phyloP scores from a whole-genome alignment of 2,888 invertebrate species.

The Pyrocoelia pectoralis region DNA sequence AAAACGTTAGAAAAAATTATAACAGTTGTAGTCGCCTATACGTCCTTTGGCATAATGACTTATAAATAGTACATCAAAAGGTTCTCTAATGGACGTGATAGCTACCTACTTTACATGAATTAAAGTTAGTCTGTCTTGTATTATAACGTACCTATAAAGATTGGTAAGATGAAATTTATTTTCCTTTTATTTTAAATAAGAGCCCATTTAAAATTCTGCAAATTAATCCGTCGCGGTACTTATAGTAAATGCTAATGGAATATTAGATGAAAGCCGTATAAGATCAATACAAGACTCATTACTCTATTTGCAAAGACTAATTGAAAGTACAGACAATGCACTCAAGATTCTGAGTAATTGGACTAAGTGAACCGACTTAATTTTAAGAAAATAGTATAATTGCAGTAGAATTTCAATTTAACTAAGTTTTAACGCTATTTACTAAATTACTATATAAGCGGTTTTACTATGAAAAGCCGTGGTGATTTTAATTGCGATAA shows the following conservation, averaged over 20 bases:
- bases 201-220: background rate
- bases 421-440: conserved; percentile 17
- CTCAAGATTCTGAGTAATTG: conserved; percentile 33
- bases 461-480: conserved; percentile 16
- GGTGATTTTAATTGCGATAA: conserved; percentile 11
- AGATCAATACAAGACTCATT: conserved; percentile 35
- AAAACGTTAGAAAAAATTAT: too few species aligned
- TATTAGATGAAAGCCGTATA: conserved; percentile 28
- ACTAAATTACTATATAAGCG: conserved; percentile 18
- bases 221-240: conserved; percentile 10
- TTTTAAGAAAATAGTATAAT: conserved; percentile 34
- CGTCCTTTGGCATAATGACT: too few species aligned
- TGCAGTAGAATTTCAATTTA: conserved; percentile 27
- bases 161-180: background rate
- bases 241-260: conserved; percentile 27
- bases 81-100: too few species aligned
- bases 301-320: conserved; percentile 34
- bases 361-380: conserved; percentile 33
- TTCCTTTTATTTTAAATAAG: background rate
- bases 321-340: conserved; percentile 37
- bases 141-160: too few species aligned
- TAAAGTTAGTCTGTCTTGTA: too few species aligned
- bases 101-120: too few species aligned
- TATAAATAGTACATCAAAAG: too few species aligned
- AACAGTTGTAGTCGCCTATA: too few species aligned